Percentiles rank a stretch among this genome's conserved stretches.
These are phyloP conservation scores for Polyommatus icarus DNA, from an alignment of 2,888 invertebrate genomes.

Conservation along the genomic window DNA sequence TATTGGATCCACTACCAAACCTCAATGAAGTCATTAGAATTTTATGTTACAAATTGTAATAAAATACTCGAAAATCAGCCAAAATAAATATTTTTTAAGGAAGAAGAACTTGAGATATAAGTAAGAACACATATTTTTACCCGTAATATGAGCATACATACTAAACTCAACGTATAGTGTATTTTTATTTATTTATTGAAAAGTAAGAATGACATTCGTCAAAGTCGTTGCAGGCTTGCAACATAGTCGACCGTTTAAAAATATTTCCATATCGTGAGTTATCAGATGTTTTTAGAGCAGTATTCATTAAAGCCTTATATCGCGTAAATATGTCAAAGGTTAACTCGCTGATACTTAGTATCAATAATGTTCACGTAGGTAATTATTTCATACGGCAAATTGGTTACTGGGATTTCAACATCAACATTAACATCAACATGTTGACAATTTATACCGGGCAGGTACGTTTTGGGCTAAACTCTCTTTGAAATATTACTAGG, in stretches of 20 bases:
- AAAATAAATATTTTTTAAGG: not conserved
- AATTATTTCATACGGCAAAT: constrained; percentile 52
- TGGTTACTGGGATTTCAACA: not conserved
- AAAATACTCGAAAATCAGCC: no score
- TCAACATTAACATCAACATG: not conserved
- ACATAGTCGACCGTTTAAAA: constrained; percentile 32
- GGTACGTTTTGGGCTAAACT: no score
- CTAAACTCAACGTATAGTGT: no score
- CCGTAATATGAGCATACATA: not conserved
- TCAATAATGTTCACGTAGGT: constrained; percentile 55
- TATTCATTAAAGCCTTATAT: constrained; percentile 68
- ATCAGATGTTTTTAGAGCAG: constrained; percentile 59
- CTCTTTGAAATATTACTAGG: no score
- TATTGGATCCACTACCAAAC: not conserved
- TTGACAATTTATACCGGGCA: not conserved
- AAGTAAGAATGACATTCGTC: not conserved
- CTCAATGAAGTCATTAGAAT: not conserved
- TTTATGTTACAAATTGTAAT: no score
- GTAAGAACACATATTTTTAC: no score
- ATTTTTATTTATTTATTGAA: not conserved
- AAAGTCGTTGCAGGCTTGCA: constrained; percentile 35
- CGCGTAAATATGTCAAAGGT: constrained; percentile 56
- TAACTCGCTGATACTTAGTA: constrained; percentile 53
- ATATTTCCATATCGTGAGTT: constrained; percentile 44
- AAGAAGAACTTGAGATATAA: not conserved